A percentile compares a stretch with the other conserved stretches of the same genome.
Conservation (phyloP, 2,797 vertebrate species). For the Poeciliopsis infans region DNA sequence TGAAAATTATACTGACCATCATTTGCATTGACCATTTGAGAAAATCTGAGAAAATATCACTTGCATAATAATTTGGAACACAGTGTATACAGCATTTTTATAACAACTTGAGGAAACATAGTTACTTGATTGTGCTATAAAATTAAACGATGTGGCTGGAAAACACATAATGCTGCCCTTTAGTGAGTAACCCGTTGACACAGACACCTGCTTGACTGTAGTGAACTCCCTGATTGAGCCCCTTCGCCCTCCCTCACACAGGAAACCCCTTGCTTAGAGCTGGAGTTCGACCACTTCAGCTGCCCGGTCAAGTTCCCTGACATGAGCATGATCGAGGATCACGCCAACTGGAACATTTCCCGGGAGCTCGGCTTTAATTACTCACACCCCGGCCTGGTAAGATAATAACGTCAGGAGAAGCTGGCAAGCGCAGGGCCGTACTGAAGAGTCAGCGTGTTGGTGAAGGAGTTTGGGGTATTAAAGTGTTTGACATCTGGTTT, state of each 20-base stretch:
- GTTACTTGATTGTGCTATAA: too few species aligned
- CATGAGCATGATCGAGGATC: conserved; percentile 93
- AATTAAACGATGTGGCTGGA: too few species aligned
- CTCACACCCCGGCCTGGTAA: conserved; percentile 91
- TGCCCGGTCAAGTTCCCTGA: conserved; percentile 96
- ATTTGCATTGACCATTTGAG: too few species aligned
- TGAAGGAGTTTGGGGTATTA: neutral
- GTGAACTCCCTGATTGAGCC: conserved; percentile 36
- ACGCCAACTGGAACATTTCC: conserved; percentile 95
- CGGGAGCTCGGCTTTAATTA: conserved; percentile 96
- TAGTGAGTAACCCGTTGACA: conserved; percentile 55
- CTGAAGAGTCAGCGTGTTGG: neutral
- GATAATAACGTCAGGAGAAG: conserved; percentile 7
- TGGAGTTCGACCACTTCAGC: conserved; percentile 98
- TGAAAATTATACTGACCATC: too few species aligned
- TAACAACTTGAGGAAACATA: too few species aligned
- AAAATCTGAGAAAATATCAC: too few species aligned
- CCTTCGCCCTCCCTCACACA: conserved; percentile 36
- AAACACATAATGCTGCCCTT: too few species aligned
- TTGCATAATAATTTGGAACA: too few species aligned
- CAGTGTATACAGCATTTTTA: too few species aligned
- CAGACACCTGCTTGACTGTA: conserved; percentile 34
- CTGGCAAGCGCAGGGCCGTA: neutral
- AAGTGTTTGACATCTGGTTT: conserved; percentile 16
- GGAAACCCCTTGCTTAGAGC: conserved; percentile 98